phyloP scores from a whole-genome alignment of 2,797 vertebrate genomes.

The Intellagama lesueurii region DNA sequence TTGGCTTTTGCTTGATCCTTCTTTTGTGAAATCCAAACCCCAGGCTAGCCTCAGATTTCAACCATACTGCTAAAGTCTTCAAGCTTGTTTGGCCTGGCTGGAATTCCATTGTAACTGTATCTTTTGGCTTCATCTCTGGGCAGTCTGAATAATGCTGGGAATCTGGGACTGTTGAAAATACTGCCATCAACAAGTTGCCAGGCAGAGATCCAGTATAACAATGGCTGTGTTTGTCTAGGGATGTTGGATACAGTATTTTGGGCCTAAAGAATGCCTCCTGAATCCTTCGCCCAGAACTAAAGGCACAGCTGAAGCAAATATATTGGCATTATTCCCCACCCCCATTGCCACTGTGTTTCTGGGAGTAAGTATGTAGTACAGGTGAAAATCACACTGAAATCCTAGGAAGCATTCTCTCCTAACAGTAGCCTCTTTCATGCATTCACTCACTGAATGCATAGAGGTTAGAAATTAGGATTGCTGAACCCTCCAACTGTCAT shows the following conservation, averaged over 20 bases:
- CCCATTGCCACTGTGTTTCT: background rate
- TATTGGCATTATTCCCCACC: background rate
- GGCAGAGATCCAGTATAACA: background rate
- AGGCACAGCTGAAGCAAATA: background rate
- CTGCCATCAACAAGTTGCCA: constrained; percentile 25
- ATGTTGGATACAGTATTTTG: background rate
- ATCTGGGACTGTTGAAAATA: background rate
- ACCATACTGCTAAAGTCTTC: constrained; percentile 31
- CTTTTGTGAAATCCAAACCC: constrained; percentile 64
- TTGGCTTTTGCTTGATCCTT: constrained; percentile 43
- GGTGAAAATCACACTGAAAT: background rate
- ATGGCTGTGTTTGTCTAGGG: constrained; percentile 1
- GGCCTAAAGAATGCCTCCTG: background rate
- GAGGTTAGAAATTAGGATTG: background rate
- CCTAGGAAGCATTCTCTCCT: background rate
- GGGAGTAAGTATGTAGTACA: background rate
- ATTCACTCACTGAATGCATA: background rate
- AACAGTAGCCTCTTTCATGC: background rate
- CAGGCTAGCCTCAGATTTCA: constrained; percentile 51
- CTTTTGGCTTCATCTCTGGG: constrained; percentile 35
- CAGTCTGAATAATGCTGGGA: constrained; percentile 33
- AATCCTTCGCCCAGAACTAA: background rate
- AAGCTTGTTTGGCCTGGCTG: constrained; percentile 27
- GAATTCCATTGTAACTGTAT: constrained; percentile 45
- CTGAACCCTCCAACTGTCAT: background rate